Evolutionary conservation across 1,140 invertebrate species (phyloP).

Genomic region (Trialeurodes vaporariorum): DNA sequence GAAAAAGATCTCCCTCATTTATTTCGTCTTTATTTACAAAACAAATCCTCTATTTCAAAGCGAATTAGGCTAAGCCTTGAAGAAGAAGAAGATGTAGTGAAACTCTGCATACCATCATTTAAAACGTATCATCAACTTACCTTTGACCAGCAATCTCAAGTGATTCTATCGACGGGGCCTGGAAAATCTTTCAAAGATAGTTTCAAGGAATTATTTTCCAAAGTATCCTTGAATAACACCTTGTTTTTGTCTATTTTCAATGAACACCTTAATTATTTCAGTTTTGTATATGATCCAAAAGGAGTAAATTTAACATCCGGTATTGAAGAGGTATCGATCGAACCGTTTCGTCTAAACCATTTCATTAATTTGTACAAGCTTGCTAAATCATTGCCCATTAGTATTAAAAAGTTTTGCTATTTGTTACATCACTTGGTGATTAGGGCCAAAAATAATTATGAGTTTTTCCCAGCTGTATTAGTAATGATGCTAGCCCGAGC

Average conservation of each 20-base stretch:
- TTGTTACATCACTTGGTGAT: not conserved
- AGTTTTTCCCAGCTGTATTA: not conserved
- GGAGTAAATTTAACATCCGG: not conserved
- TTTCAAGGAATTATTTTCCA: not conserved
- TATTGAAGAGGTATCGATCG: not conserved
- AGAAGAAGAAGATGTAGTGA: not conserved
- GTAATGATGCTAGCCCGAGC: not conserved
- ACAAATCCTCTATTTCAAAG: not conserved
- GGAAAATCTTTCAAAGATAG: not conserved
- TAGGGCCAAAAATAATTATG: not conserved
- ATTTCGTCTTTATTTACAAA: not conserved
- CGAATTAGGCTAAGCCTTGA: not conserved
- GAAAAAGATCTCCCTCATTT: not conserved
- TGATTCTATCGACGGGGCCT: not conserved
- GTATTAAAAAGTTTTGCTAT: not conserved
- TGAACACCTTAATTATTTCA: not conserved
- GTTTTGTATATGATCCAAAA: not conserved
- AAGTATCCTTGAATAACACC: not conserved
- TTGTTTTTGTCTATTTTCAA: not conserved
- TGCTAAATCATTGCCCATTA: not conserved
- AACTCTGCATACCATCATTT: not conserved
- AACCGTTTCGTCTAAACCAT: not conserved
- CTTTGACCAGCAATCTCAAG: not conserved
- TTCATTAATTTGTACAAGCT: not conserved
- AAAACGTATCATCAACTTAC: not conserved